Base-by-base conservation (phyloP, 2,888 invertebrate genomes). In the Philereme vetulata region DNA sequence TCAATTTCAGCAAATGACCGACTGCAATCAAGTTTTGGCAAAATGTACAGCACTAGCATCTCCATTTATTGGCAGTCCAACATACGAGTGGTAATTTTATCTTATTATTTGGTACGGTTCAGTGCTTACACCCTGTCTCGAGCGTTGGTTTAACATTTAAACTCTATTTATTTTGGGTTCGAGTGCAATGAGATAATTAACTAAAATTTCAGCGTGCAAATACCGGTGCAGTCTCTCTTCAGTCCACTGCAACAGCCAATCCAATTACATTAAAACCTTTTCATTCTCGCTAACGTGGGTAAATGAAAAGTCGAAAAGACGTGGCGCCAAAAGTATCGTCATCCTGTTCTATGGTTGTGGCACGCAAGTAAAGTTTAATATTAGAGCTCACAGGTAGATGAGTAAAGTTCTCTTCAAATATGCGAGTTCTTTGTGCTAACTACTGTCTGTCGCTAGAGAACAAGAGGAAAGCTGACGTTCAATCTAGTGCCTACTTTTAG, bases 401-500 rank as follows among this genome's bases (percentile, higher is more conserved):
- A 70, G 66, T 66, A 74, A 80, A 80, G 76, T 79, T 85, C 67
- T 75, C 70, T 76, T 72, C 72, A 77, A 72, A 79, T 74, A 82
- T 78, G 72, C 69, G 74, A 80, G 79, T 75, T 82, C 77, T 86
- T 85, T 86, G 78, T 83, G 75, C 46, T 56, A 76, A 69, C 71
- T 79, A 76, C 73, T 75, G 76, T 80, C 80, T 82, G 79, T 78
- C 80, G 76, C 74, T 72, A 72, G 66, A 74, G 64, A 65, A 77
- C 82, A 85, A 83, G 75, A 74, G 71, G 76, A 80, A 88, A 85
- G 80, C 84, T 86, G 84, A 80, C 81, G 85, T 86, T 75, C 84
- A 83, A 86, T 86, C 82, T 80, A 75, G 76, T 82, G 82, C 80
- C 79, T 85, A 85, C 85, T 86, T 85, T 83, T 69, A 81, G 77